Base-by-base conservation (phyloP, 2,797 vertebrate genomes). In the Pseudomugil gertrudae region DNA sequence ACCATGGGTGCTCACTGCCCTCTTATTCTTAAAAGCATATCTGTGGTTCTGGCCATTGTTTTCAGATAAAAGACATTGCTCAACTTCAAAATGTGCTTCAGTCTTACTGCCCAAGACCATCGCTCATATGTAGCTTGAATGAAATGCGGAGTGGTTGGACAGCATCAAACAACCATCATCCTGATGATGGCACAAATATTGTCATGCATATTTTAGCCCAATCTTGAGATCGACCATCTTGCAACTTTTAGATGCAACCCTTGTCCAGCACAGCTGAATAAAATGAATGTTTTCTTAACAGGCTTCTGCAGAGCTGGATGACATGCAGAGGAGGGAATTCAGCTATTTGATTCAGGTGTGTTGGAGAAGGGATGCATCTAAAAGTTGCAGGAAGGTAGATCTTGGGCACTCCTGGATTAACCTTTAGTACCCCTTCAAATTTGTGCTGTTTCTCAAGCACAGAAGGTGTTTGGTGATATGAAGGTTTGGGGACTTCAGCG, bases 11-110 rank as follows among this genome's bases (percentile, higher is more conserved):
- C 73, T 86, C 56, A 26, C 48, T 69, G 54, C 57, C 75, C 66
- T 72, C 48, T 61, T 78, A 67, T 70, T 74, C 53, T 73, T 50
- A 73, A 76, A 74, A 71, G 57, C 79, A 78, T 79, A 74, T 79
- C 72, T 83, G 77, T 63, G 79, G 81, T 75, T 78, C 54, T 67
- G 78, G 48, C 80, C 73, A 67, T 91, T 92, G 87, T 84, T 89
- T 80, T 84, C 50, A 19, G 57, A 63, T 70, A 50, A 85, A 79
- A 84, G 73, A 71, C 38, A 80, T 77, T 76, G 63, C 81, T 83
- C 63, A 74, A 66, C 76, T 78, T 61, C 79, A 83, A 64, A 78
- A 75, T 68, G 52, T 56, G 72, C 72, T 87, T 84, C 67, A 71
- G 78, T 75, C 83, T 70, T 71, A 71, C 72, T 79, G 78, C 65